Conservation (phyloP, 2,888 invertebrate genomes). For the Lithosia quadra region DNA sequence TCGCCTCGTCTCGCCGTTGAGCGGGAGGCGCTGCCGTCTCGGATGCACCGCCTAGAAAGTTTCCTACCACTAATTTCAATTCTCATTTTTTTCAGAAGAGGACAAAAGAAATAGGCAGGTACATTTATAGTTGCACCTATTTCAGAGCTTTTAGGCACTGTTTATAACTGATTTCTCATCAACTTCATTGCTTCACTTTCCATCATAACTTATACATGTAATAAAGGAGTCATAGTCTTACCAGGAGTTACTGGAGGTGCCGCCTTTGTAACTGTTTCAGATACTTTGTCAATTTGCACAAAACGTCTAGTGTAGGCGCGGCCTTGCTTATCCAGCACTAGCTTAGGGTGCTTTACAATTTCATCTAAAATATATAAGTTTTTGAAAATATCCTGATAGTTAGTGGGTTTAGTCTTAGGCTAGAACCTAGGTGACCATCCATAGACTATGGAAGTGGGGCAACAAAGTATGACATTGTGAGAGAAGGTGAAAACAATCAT, state of each 20-base stretch:
- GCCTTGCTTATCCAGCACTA: constrained; percentile 79
- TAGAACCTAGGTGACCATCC: too few species aligned
- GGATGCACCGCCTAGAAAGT: too few species aligned
- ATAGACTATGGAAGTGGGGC: too few species aligned
- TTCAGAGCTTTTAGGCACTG: background rate
- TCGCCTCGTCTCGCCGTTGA: too few species aligned
- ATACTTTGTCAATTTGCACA: constrained; percentile 87
- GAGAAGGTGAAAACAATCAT: too few species aligned
- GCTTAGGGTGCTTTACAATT: constrained; percentile 11
- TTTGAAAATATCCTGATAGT: too few species aligned
- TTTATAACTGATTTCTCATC: background rate
- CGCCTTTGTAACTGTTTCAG: constrained; percentile 74
- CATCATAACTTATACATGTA: background rate
- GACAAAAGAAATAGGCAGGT: background rate
- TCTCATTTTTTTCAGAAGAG: background rate
- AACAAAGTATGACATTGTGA: background rate
- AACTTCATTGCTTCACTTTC: background rate
- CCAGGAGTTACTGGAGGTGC: constrained; percentile 48
- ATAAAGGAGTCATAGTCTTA: background rate
- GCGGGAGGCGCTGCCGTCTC: too few species aligned
- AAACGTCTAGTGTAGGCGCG: constrained; percentile 83
- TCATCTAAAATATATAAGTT: constrained; percentile 10
- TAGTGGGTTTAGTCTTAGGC: too few species aligned
- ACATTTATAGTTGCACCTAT: background rate
- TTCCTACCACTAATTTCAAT: background rate